Conservation (phyloP, 2,888 invertebrate genomes). For the Choristoneura rosaceana region DNA sequence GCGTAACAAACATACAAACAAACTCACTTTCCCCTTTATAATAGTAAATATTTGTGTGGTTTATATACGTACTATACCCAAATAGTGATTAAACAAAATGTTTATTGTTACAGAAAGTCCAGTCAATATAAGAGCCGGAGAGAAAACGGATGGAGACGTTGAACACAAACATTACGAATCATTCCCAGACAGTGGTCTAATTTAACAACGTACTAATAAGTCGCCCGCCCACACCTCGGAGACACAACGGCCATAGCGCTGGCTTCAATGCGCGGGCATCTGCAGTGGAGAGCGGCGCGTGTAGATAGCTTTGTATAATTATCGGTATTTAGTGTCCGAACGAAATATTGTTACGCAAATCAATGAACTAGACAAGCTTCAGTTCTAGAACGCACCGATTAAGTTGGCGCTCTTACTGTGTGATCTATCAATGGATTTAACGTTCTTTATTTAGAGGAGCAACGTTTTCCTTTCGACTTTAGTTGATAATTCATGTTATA, state of each 20-base stretch:
- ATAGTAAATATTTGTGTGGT: too few species aligned
- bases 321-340: constrained; percentile 82
- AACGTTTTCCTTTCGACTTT: constrained; percentile 63
- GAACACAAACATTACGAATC: constrained; percentile 78
- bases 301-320: constrained; percentile 85
- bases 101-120: constrained; percentile 65
- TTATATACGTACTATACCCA: too few species aligned
- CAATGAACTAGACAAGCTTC: constrained; percentile 54
- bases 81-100: neutral
- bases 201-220: constrained; percentile 58
- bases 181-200: constrained; percentile 77
- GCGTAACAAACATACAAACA: too few species aligned
- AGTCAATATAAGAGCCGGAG: constrained; percentile 72
- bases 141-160: constrained; percentile 66
- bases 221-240: constrained; percentile 57
- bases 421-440: constrained; percentile 67
- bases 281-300: constrained; percentile 77
- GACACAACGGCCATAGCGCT: constrained; percentile 4
- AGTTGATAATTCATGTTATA: constrained; percentile 78
- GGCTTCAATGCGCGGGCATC: neutral
- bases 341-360: constrained; percentile 57
- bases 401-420: constrained; percentile 70
- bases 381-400: constrained; percentile 67
- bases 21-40: too few species aligned
- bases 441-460: constrained; percentile 62